These are phyloP conservation scores for Ammodytes marinus DNA, from an alignment of 2,113 vertebrate species.

Conservation along the genomic window DNA sequence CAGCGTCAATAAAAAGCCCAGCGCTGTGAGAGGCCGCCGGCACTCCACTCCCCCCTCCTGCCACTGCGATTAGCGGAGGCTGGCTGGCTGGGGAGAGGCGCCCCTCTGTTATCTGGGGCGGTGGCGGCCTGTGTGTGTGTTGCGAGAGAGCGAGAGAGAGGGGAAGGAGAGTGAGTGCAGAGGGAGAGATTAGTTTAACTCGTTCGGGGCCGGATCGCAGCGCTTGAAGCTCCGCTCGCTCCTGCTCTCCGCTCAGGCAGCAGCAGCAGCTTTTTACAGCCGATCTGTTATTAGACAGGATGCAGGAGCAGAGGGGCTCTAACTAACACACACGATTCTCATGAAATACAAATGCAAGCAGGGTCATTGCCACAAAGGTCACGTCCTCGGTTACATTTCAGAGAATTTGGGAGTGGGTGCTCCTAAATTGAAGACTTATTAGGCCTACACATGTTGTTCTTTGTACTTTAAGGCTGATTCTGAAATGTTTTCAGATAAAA, in stretches of 20 bases:
- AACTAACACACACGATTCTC: constrained; percentile 7
- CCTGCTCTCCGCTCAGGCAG: constrained; percentile 41
- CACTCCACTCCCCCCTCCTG: constrained; percentile 77
- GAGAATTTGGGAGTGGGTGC: neutral
- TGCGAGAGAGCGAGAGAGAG: constrained; percentile 38
- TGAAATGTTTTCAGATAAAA: neutral
- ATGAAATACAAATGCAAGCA: constrained; percentile 1
- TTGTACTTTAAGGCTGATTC: neutral
- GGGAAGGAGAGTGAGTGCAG: constrained; percentile 36
- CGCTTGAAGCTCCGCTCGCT: constrained; percentile 62
- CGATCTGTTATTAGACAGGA: constrained; percentile 25
- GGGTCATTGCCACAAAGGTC: constrained; percentile 9
- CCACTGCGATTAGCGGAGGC: constrained; percentile 83
- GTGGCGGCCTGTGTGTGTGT: constrained; percentile 79
- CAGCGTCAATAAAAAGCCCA: constrained; percentile 83
- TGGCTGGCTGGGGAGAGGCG: constrained; percentile 82
- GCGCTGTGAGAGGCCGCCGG: constrained; percentile 83
- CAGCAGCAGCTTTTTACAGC: constrained; percentile 31
- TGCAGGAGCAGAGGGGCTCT: constrained; percentile 18
- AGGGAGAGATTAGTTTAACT: constrained; percentile 80
- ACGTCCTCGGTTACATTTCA: constrained; percentile 2
- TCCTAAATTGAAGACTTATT: too few species aligned
- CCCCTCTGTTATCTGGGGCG: constrained; percentile 85
- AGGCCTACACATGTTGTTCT: neutral
- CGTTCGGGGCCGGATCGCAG: constrained; percentile 63